Percentiles rank a stretch among this genome's conserved stretches.
phyloP scores from a whole-genome alignment of 1,140 invertebrate genomes.

The Drosophila aff. region DNA sequence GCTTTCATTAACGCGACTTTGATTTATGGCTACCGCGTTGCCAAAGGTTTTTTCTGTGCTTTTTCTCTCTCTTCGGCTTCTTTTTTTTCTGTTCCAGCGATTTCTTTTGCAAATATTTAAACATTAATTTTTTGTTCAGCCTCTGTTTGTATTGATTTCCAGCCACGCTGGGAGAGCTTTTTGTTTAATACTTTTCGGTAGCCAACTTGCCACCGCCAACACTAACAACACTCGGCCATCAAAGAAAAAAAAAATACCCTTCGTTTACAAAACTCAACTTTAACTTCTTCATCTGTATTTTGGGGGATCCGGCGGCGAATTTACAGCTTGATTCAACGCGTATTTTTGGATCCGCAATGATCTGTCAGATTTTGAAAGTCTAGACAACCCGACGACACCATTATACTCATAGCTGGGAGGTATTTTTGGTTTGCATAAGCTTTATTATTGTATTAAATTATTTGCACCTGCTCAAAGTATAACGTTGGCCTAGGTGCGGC shows the following conservation, averaged over 20 bases:
- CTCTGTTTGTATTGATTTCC: constrained; percentile 76
- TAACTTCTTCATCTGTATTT: constrained; percentile 25
- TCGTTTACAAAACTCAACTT: constrained; percentile 62
- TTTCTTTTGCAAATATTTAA: constrained; percentile 84
- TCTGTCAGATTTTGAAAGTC: constrained; percentile 57
- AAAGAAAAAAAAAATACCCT: constrained; percentile 30
- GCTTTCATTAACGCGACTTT: constrained; percentile 84
- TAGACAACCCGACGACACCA: constrained; percentile 58
- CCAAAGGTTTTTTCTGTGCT: constrained; percentile 70
- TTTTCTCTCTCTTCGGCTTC: constrained; percentile 20
- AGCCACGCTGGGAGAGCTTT: constrained; percentile 62
- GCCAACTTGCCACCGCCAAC: constrained; percentile 59
- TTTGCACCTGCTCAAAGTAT: constrained; percentile 45
- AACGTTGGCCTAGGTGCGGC: constrained; percentile 5
- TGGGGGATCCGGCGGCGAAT: constrained; percentile 9
- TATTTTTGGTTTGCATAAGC: constrained; percentile 7
- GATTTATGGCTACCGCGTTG: constrained; percentile 82
- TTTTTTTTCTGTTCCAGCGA: constrained; percentile 52
- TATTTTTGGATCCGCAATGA: constrained; percentile 71
- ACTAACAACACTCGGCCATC: constrained; percentile 38
- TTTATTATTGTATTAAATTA: constrained; percentile 4
- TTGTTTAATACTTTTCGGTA: constrained; percentile 81
- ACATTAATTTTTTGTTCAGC: constrained; percentile 45
- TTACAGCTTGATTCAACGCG: constrained; percentile 55
- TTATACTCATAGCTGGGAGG: constrained; percentile 15